Evolutionary conservation across 2,888 invertebrate genomes (phyloP), one percentile per base, ranked within the genome.

Genomic region (Lithophane socia): DNA sequence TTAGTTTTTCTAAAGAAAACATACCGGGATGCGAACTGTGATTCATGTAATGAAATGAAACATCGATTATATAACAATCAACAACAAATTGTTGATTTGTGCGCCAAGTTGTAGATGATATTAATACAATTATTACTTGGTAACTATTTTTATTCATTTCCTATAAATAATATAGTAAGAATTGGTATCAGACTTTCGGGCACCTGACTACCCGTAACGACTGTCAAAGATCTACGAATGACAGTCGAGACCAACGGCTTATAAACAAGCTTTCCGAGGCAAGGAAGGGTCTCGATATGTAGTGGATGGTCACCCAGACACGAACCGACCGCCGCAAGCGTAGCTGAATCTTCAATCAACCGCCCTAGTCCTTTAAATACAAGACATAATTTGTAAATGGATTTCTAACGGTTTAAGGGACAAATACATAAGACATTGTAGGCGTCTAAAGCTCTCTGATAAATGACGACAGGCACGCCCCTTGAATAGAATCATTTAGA

Each of bases 401-500:
- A 79, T 68, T 82, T 66, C 16, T 70, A 44, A 66, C 49, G 47
- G n/a, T 70, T 71, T 18, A 72, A 56, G 47, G 21, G 56, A 67
- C 52, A 56, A 78, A 21, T 67, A 71, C 73, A 67, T 68, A 84
- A 79, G n/a, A 60, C 73, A 64, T 71, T 58, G 61, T 66, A 64
- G 58, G 58, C 37, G 52, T 49, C 52, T 54, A 79, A 81, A 56
- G 72, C 80, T 67, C 54, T 47, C 58, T 81, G 74, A 81, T 64
- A 60, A 84, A 84, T 80, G 58, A 68, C 47, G 68, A 73, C 52
- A 60, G 54, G 68, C 64, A 65, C 80, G 80, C 80, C 84, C 64
- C 60, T 64, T 84, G 60, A 80, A 79, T 70, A 83, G 21, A 37
- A 58, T 60, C 52, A 47, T 80, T 68, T 80, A 65, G 42, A 80